Percentiles rank a stretch among this genome's conserved stretches.
Evolutionary conservation across 2,113 vertebrate species (phyloP).

Genomic region (Hypocryptadius cinnamomeus): DNA sequence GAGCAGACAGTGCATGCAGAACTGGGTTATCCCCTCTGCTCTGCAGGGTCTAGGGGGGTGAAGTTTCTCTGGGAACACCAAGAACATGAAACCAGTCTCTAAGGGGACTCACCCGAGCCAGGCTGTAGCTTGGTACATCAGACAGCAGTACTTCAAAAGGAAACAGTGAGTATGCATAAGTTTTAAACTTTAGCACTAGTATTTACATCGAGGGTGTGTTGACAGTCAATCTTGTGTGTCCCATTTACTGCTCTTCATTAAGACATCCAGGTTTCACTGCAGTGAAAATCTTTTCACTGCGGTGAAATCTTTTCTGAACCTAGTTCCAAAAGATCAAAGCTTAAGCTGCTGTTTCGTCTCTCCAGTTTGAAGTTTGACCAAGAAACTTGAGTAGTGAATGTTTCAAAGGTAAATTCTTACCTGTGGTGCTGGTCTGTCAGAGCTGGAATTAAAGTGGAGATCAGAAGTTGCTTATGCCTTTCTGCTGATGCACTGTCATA

Average conservation of each 20-base stretch:
- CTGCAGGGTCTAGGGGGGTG: not conserved
- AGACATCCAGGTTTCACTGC: not conserved
- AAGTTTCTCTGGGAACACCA: not conserved
- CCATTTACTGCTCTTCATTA: not conserved
- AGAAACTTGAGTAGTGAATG: not conserved
- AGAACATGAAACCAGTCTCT: not conserved
- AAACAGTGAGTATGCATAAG: not conserved
- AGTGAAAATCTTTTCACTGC: not conserved
- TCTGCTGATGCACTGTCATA: not conserved
- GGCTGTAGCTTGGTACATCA: not conserved
- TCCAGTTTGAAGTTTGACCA: not conserved
- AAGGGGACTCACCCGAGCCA: not conserved
- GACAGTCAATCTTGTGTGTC: not conserved
- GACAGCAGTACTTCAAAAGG: not conserved
- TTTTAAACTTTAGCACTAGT: not conserved
- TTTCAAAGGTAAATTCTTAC: constrained; percentile 20
- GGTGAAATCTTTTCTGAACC: not conserved
- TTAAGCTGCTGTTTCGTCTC: not conserved
- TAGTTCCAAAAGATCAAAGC: constrained; percentile 38
- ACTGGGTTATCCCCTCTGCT: not conserved
- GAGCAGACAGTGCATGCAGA: rapidly evolving
- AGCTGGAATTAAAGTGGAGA: constrained; percentile 1
- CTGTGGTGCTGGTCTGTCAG: not conserved
- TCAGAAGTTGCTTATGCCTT: not conserved
- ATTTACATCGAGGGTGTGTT: not conserved